Evolutionary conservation across 2,113 vertebrate genomes (phyloP).

Genomic region (Canis aureus): DNA sequence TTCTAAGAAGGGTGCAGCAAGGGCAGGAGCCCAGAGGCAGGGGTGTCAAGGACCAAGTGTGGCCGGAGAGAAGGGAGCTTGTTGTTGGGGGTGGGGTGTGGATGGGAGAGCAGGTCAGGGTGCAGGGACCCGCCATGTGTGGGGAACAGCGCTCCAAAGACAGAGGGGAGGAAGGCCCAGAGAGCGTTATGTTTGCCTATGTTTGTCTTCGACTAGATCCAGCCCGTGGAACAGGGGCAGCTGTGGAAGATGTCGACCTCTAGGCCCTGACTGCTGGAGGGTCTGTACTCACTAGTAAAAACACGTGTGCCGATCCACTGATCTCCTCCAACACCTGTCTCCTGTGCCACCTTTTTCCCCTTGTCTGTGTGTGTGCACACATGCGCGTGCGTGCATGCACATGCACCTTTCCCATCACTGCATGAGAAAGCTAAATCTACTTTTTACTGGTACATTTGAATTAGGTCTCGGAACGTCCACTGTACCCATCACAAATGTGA

Average conservation of each 20-base stretch:
- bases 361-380: not conserved
- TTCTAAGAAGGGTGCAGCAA: accelerated
- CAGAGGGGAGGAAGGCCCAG: not conserved
- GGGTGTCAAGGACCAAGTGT: not conserved
- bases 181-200: not conserved
- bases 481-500: not conserved
- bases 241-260: accelerated
- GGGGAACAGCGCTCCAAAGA: accelerated
- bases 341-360: accelerated
- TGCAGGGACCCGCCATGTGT: not conserved
- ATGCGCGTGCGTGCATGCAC: accelerated
- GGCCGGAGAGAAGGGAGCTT: not conserved
- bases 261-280: accelerated
- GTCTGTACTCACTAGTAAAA: accelerated
- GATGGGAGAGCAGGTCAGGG: not conserved
- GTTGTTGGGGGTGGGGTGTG: accelerated
- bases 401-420: too few relatives aligned
- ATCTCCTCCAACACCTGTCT: not conserved
- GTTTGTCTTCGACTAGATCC: not conserved
- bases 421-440: not conserved
- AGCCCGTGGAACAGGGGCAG: accelerated
- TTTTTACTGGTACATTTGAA: not conserved
- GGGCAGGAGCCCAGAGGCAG: not conserved
- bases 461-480: not conserved
- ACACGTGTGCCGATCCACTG: accelerated